Conservation (phyloP, 1,140 invertebrate species). For the Mizuhopecten yessoensis region DNA sequence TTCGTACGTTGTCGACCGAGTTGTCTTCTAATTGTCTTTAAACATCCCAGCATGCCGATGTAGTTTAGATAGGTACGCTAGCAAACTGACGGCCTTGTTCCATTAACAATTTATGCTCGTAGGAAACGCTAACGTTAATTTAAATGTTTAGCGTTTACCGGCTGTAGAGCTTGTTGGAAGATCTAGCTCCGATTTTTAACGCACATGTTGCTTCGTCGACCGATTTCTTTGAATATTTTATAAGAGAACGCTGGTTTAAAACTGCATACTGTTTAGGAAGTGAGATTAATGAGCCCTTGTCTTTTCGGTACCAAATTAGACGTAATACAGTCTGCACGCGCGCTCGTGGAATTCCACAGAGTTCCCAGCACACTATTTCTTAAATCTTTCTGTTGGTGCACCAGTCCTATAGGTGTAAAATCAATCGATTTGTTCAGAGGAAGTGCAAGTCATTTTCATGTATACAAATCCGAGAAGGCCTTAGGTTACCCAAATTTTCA, state of each 20-base stretch:
- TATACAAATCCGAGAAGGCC: background rate
- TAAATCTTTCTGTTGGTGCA: background rate
- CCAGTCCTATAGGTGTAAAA: background rate
- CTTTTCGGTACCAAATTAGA: background rate
- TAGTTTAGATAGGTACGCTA: background rate
- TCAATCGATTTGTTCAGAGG: background rate
- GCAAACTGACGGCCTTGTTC: background rate
- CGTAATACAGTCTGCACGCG: background rate
- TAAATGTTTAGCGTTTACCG: background rate
- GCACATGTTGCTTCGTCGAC: background rate
- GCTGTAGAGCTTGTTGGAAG: background rate
- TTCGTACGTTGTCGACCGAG: background rate
- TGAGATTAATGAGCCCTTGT: background rate
- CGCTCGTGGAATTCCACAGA: background rate
- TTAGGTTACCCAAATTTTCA: background rate
- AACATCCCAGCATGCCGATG: background rate
- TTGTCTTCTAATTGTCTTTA: background rate
- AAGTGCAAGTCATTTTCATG: background rate
- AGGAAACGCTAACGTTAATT: background rate
- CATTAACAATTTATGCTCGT: background rate
- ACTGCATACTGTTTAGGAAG: background rate
- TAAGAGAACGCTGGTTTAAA: background rate
- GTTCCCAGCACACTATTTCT: background rate
- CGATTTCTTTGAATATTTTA: conserved; percentile 4
- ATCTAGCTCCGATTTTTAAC: background rate